Percentiles rank a stretch among this genome's conserved stretches.
Conservation (phyloP, 2,797 vertebrate genomes). For the Enteromius fasciolatus region DNA sequence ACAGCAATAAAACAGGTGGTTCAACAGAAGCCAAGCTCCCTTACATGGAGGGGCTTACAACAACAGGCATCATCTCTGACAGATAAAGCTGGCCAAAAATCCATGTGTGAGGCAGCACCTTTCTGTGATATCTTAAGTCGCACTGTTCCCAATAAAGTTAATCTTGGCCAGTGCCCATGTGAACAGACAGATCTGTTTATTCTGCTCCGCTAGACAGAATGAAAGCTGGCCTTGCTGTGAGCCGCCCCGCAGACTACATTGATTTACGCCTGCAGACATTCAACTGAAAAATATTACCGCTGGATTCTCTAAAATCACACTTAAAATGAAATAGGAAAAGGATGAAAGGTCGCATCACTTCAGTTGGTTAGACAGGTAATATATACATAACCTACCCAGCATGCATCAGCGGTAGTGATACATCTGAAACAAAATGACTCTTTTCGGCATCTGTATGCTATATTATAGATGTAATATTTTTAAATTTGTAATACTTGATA, state of each 20-base stretch:
- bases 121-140: conserved; percentile 63
- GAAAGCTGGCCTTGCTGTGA: conserved; percentile 47
- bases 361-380: conserved; percentile 8
- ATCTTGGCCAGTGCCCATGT: conserved; percentile 63
- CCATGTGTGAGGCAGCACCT: conserved; percentile 64
- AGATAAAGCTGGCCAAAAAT: conserved; percentile 63
- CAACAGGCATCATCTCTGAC: conserved; percentile 66
- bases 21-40: conserved; percentile 66
- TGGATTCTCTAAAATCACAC: conserved; percentile 52
- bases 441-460: background rate
- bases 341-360: conserved; percentile 32
- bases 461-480: background rate
- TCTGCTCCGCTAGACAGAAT: conserved; percentile 52
- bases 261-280: conserved; percentile 55
- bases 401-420: background rate
- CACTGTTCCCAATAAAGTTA: conserved; percentile 68
- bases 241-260: conserved; percentile 37
- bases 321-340: conserved; percentile 42
- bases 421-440: background rate
- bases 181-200: conserved; percentile 61
- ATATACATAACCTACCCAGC: background rate
- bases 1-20: conserved; percentile 65
- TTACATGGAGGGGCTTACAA: conserved; percentile 65
- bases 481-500: too few species aligned
- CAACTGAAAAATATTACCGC: conserved; percentile 57